phyloP scores from a whole-genome alignment of 2,797 vertebrate genomes.

The Oreonectes daqikongensis region DNA sequence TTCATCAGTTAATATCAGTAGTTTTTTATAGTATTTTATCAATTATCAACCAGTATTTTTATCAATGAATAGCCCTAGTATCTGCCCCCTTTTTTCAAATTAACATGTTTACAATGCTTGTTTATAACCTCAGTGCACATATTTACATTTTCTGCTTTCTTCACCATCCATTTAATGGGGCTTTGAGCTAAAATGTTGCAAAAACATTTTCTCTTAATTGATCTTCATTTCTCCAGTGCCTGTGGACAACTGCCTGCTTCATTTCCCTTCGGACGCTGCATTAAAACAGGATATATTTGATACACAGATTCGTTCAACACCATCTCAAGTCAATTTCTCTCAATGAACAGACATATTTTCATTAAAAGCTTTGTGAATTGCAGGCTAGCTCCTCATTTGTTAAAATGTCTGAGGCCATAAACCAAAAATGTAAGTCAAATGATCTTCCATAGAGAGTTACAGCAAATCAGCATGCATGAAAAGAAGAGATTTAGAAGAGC shows the following conservation, averaged over 20 bases:
- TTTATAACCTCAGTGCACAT: not conserved
- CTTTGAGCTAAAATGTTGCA: not conserved
- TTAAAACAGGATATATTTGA: constrained; percentile 24
- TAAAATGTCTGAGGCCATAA: not conserved
- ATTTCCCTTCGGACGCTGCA: constrained; percentile 7
- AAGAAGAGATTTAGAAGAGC: not conserved
- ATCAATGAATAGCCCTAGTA: too few relatives aligned
- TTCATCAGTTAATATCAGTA: too few relatives aligned
- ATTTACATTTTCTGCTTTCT: not conserved
- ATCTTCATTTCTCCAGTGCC: constrained; percentile 3
- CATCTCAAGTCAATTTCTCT: not conserved
- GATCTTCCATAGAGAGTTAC: constrained; percentile 27
- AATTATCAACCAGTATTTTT: too few relatives aligned
- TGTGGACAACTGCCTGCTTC: constrained; percentile 1
- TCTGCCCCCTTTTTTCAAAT: too few relatives aligned
- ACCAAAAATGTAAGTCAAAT: constrained; percentile 16
- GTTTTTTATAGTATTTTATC: too few relatives aligned
- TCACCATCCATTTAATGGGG: not conserved
- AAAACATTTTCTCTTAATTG: not conserved
- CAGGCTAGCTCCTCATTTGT: constrained; percentile 12
- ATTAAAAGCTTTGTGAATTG: constrained; percentile 22
- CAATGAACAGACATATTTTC: constrained; percentile 7
- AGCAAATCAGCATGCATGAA: not conserved
- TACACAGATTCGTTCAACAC: constrained; percentile 23
- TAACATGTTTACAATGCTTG: not conserved